Evolutionary conservation across 2,113 vertebrate genomes (phyloP).

Genomic region (Daboia siamensis): DNA sequence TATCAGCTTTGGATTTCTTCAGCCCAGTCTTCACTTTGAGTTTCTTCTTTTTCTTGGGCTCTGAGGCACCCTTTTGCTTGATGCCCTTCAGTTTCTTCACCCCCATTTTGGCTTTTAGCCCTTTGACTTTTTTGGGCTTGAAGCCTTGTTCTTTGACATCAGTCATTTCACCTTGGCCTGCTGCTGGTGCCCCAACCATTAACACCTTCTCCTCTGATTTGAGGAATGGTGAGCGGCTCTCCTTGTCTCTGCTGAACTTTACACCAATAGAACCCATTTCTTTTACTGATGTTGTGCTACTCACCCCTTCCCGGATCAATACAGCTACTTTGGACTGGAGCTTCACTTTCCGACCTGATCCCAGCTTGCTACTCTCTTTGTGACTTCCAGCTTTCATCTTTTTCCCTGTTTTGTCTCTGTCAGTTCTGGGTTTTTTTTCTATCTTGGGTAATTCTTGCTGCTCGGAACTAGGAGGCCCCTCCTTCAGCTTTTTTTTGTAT

Average conservation of each 20-base stretch:
- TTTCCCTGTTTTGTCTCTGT: slow-evolving; percentile 66
- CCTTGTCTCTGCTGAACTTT: slow-evolving; percentile 88
- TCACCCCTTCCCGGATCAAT: slow-evolving; percentile 87
- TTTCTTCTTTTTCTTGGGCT: slow-evolving; percentile 53
- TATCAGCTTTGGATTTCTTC: slow-evolving; percentile 71
- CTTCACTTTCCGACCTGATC: slow-evolving; percentile 75
- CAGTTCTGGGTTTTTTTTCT: slow-evolving; percentile 52
- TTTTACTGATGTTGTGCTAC: slow-evolving; percentile 79
- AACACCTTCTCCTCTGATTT: slow-evolving; percentile 66
- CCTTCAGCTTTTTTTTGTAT: slow-evolving; percentile 47
- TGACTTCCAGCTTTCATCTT: slow-evolving; percentile 67
- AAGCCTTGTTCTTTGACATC: slow-evolving; percentile 60
- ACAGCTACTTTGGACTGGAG: slow-evolving; percentile 92
- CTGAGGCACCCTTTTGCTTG: slow-evolving; percentile 16
- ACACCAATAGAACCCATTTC: slow-evolving; percentile 86
- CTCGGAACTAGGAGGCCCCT: background rate
- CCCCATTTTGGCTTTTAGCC: slow-evolving; percentile 29
- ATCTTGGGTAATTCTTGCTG: slow-evolving; percentile 25
- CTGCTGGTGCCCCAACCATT: background rate
- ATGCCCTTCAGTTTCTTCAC: slow-evolving; percentile 42
- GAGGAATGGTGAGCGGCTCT: slow-evolving; percentile 88
- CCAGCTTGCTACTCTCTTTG: slow-evolving; percentile 63
- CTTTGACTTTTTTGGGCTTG: slow-evolving; percentile 62
- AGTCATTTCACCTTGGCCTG: slow-evolving; percentile 24
- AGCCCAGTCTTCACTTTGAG: slow-evolving; percentile 46